Evolutionary conservation across 2,113 vertebrate species (phyloP), one percentile per base, ranked within the genome.

Genomic region (Phyllostomus hastatus): DNA sequence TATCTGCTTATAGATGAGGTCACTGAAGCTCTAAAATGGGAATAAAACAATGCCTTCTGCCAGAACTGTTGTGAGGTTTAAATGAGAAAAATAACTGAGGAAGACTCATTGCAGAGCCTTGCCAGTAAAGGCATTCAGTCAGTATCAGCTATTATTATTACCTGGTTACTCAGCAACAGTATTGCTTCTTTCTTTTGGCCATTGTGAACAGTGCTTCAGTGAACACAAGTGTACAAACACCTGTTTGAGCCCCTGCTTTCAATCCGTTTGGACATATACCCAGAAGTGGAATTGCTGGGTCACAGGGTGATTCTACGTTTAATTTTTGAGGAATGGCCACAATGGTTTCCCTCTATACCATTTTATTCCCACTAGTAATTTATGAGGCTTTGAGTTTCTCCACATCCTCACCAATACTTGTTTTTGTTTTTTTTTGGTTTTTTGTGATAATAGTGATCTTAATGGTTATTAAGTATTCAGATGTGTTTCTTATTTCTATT

Each of bases 401-500:
- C 57, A 28, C 19, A 50, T 41, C 59, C 50, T 88, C 38, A 38
- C 61, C n/a, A 35, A 41, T 69, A 5, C 33, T 73, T 92, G 19
- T 67, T 35, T 15, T 28, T 92, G n/a, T n/a, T n/a, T n/a, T n/a
- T n/a, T 84, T 61, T 52, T 57, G 7, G 43, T n/a, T 92, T 93
- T 92, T 93, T 72, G 57, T 76, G 20, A 61, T 61, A 89, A 67
- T 64, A 73, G 22, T 7, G 12, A 0, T 83, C 70, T 43, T 43
- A n/a, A 35, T 75, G 43, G 7, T 17, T 57, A 24, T 67, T 69
- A 91, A 46, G 26, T 7, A 14, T 50, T 88, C 87, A 85, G 50
- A 28, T 48, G 41, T 54, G 72, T 76, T 93, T 93, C 38, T 73
- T 80, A 46, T 86, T 94, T 96, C 88, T 94, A 7, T 66, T 54